A percentile compares a stretch with the other conserved stretches of the same genome.
These are phyloP conservation scores for Pterocles burchelli DNA, from an alignment of 2,113 vertebrate species.

Conservation along the genomic window DNA sequence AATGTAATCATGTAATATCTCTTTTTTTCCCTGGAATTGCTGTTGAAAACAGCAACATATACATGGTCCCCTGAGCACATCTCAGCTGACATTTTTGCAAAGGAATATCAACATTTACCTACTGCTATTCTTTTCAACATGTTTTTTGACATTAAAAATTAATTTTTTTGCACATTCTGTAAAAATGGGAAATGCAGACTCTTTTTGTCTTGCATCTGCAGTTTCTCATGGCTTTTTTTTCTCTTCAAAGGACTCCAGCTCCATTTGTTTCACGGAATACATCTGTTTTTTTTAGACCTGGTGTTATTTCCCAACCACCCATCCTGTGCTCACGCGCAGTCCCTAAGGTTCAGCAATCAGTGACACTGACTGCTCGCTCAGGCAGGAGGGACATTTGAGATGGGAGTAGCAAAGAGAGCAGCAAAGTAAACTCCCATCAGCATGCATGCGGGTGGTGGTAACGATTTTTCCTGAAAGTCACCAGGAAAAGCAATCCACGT, in stretches of 20 bases:
- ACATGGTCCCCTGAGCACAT: background rate
- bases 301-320: background rate
- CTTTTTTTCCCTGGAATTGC: background rate
- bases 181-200: background rate
- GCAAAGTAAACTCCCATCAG: background rate
- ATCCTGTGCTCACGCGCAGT: rapidly evolving
- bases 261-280: background rate
- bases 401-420: background rate
- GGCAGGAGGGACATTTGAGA: background rate
- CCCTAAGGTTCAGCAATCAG: background rate
- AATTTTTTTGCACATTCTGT: background rate
- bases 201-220: background rate
- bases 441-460: background rate
- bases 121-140: background rate
- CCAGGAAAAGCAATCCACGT: background rate
- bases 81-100: background rate
- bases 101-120: background rate
- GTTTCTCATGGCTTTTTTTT: background rate
- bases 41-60: background rate
- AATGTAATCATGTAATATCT: background rate
- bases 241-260: background rate
- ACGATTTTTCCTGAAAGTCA: slow-evolving; percentile 13
- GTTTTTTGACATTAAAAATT: background rate
- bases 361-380: background rate
- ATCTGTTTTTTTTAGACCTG: background rate